These are phyloP conservation scores for Mactra quadrangularis DNA, from an alignment of 1,140 invertebrate species.

Conservation along the genomic window DNA sequence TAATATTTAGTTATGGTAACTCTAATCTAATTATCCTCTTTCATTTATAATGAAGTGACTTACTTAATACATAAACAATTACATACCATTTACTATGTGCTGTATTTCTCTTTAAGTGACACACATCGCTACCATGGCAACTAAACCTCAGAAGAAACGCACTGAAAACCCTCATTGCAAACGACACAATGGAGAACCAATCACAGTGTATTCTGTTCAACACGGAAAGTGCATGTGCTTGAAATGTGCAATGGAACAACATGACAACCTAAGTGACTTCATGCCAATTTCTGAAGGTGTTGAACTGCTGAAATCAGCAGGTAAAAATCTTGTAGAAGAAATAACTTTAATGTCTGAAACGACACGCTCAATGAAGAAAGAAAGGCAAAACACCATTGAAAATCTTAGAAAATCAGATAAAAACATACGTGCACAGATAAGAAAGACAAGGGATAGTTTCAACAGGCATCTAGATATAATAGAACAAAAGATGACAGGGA, in stretches of 20 bases:
- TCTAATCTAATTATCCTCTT: no score
- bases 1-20: no score
- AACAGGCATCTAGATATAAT: slow-evolving; percentile 49
- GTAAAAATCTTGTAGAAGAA: slow-evolving; percentile 34
- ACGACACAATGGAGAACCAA: slow-evolving; percentile 44
- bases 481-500: slow-evolving; percentile 39
- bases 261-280: slow-evolving; percentile 45
- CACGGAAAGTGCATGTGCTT: slow-evolving; percentile 52
- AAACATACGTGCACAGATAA: slow-evolving; percentile 20
- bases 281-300: slow-evolving; percentile 55
- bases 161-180: neutral
- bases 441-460: slow-evolving; percentile 34
- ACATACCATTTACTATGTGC: no score
- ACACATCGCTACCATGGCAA: slow-evolving; percentile 9
- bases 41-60: no score
- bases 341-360: slow-evolving; percentile 22
- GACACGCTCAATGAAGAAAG: slow-evolving; percentile 24
- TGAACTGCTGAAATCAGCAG: slow-evolving; percentile 18
- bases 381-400: slow-evolving; percentile 16
- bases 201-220: slow-evolving; percentile 32
- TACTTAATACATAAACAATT: neutral
- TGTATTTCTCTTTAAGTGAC: no score
- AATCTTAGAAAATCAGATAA: slow-evolving; percentile 35
- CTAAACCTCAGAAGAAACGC: neutral
- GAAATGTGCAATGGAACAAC: slow-evolving; percentile 54